Evolutionary conservation across 2,797 vertebrate genomes (phyloP).

Genomic region (Eulemur coronatus): DNA sequence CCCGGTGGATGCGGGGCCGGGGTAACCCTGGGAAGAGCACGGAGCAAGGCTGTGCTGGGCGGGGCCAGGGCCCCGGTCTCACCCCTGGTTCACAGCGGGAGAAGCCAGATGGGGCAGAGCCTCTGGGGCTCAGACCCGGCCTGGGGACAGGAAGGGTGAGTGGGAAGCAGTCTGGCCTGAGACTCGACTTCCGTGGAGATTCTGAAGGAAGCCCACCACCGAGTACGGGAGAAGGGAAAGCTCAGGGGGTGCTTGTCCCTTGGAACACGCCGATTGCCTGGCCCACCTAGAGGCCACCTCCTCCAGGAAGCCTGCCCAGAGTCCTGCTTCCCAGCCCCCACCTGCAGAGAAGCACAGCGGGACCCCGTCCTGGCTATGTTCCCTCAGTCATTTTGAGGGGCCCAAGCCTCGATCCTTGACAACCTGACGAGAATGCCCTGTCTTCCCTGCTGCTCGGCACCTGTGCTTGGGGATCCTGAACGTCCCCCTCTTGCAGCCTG

Average conservation of each 20-base stretch:
- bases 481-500: too few species aligned
- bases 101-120: neutral
- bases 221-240: fast-evolving
- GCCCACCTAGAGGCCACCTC: neutral
- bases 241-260: fast-evolving
- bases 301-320: neutral
- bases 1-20: fast-evolving
- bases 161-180: neutral
- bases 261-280: too few species aligned
- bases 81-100: neutral
- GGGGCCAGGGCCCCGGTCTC: too few species aligned
- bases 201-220: fast-evolving
- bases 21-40: neutral
- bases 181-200: neutral
- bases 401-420: fast-evolving
- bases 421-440: fast-evolving
- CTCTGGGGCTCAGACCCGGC: too few species aligned
- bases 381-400: neutral
- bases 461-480: too few species aligned
- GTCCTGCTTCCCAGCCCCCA: neutral
- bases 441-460: fast-evolving
- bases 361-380: neutral
- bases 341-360: neutral
- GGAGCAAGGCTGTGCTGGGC: neutral
- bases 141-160: fast-evolving